Evolutionary conservation across 1,140 invertebrate genomes (phyloP).

Genomic region (Rhagoletis pomonella): DNA sequence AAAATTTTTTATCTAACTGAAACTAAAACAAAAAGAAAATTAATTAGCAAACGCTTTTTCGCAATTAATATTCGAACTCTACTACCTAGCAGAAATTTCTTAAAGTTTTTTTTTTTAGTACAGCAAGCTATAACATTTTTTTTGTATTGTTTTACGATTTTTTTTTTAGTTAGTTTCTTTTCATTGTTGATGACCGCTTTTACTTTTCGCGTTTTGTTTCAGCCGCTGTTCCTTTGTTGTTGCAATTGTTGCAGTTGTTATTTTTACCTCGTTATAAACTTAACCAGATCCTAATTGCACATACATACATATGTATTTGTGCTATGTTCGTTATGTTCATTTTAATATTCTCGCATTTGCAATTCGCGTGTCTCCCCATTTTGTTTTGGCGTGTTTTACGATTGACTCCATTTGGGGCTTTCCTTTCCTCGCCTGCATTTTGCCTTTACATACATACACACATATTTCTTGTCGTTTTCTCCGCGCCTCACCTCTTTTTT

Average conservation of each 20-base stretch:
- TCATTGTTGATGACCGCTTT: background rate
- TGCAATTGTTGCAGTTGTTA: background rate
- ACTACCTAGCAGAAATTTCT: too few relatives aligned
- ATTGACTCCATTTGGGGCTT: background rate
- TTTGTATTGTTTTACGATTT: background rate
- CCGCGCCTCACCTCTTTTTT: constrained; percentile 12
- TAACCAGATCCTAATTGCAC: background rate
- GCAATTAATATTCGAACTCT: too few relatives aligned
- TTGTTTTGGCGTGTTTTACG: constrained; percentile 23
- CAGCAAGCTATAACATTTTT: background rate
- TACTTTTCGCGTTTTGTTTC: background rate
- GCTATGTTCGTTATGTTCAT: too few relatives aligned
- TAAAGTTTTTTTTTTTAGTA: too few relatives aligned
- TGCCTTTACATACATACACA: too few relatives aligned
- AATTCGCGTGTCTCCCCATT: constrained; percentile 28
- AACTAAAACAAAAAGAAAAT: too few relatives aligned
- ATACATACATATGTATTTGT: too few relatives aligned
- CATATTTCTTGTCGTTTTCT: background rate
- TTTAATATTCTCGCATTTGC: background rate
- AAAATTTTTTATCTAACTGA: too few relatives aligned
- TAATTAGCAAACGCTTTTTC: too few relatives aligned
- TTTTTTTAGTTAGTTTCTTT: background rate
- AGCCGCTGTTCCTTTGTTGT: background rate
- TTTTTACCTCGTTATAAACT: background rate
- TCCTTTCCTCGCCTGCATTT: background rate